phyloP scores from a whole-genome alignment of 1,140 invertebrate genomes.

The Battus philenor region DNA sequence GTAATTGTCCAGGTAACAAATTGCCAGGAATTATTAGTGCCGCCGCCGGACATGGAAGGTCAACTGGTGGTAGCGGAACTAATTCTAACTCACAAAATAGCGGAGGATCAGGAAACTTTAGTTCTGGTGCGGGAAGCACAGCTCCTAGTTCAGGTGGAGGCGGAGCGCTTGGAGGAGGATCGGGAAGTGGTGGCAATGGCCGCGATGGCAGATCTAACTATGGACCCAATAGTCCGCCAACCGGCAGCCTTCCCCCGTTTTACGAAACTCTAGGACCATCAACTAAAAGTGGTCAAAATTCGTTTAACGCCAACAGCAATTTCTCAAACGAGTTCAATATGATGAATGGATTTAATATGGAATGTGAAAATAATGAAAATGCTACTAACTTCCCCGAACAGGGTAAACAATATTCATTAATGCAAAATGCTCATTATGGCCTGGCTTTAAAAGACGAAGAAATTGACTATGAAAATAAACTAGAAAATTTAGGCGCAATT shows the following conservation, averaged over 20 bases:
- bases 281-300: slow-evolving; percentile 83
- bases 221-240: slow-evolving; percentile 88
- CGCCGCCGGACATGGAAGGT: slow-evolving; percentile 85
- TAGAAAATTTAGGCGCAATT: slow-evolving; percentile 79
- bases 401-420: slow-evolving; percentile 85
- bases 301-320: slow-evolving; percentile 75
- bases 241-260: slow-evolving; percentile 88
- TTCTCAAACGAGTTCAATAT: slow-evolving; percentile 77
- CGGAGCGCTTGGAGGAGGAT: slow-evolving; percentile 77
- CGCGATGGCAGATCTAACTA: slow-evolving; percentile 87
- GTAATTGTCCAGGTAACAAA: slow-evolving; percentile 74
- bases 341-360: slow-evolving; percentile 82
- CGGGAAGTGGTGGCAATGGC: slow-evolving; percentile 81
- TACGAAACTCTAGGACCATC: slow-evolving; percentile 83
- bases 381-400: slow-evolving; percentile 72
- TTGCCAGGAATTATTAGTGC: slow-evolving; percentile 78
- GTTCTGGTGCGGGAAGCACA: slow-evolving; percentile 73
- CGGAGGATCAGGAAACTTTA: slow-evolving; percentile 74
- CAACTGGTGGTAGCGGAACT: slow-evolving; percentile 75
- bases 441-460: slow-evolving; percentile 86
- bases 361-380: slow-evolving; percentile 82
- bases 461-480: slow-evolving; percentile 84
- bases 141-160: slow-evolving; percentile 77
- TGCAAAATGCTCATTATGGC: slow-evolving; percentile 89
- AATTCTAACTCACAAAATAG: slow-evolving; percentile 74